These are phyloP conservation scores for Kuschelorhynchus macadamiae DNA, from an alignment of 2,888 invertebrate genomes.

Conservation along the genomic window DNA sequence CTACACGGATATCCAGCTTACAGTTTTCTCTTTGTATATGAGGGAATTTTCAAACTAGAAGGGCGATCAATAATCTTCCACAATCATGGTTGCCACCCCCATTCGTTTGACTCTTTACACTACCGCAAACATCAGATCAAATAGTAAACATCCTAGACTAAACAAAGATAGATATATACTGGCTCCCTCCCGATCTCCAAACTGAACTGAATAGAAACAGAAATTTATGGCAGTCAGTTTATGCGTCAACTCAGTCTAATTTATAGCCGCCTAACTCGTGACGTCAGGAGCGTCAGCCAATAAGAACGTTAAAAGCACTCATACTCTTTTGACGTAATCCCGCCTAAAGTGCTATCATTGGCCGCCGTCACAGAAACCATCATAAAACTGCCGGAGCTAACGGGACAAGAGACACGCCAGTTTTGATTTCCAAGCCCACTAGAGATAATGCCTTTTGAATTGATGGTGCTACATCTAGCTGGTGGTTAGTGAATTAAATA, in stretches of 20 bases:
- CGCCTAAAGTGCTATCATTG: conserved; percentile 33
- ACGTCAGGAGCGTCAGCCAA: conserved; percentile 20
- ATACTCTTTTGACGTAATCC: conserved; percentile 12
- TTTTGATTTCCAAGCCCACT: conserved; percentile 7
- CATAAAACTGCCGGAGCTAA: conserved; percentile 43
- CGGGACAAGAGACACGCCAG: conserved; percentile 27
- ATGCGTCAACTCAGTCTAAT: conserved; percentile 17
- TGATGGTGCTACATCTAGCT: too few relatives aligned
- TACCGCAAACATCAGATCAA: not conserved
- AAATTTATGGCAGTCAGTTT: conserved; percentile 25
- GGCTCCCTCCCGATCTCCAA: not conserved
- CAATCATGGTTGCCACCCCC: conserved; percentile 21
- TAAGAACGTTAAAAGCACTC: conserved; percentile 9
- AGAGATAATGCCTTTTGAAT: too few relatives aligned
- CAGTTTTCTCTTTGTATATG: too few relatives aligned
- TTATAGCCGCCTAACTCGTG: conserved; percentile 18
- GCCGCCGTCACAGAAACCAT: conserved; percentile 36
- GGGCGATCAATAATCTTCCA: conserved; percentile 10
- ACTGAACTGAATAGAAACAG: not conserved
- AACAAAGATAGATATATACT: conserved; percentile 17
- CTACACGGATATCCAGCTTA: not conserved
- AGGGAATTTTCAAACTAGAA: not conserved
- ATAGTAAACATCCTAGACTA: not conserved
- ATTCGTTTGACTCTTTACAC: not conserved
- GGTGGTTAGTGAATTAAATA: too few relatives aligned